Evolutionary conservation across 2,888 invertebrate species (phyloP).

Genomic region (Coleophora deauratella): DNA sequence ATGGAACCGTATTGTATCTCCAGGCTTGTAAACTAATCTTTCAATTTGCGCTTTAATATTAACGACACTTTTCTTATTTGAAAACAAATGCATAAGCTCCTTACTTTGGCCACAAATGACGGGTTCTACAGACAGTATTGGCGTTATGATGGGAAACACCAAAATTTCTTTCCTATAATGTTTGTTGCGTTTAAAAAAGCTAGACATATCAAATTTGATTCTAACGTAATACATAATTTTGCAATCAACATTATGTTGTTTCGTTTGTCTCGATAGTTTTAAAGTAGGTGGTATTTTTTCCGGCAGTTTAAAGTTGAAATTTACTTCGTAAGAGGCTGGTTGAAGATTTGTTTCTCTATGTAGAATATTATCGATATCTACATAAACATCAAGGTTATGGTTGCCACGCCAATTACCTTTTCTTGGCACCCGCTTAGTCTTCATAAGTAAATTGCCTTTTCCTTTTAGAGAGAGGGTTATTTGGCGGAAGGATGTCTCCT

Average conservation of each 20-base stretch:
- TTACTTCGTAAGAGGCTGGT: constrained; percentile 15
- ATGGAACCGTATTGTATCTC: constrained; percentile 15
- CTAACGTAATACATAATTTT: constrained; percentile 20
- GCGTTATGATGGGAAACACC: constrained; percentile 16
- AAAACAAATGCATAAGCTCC: constrained; percentile 16
- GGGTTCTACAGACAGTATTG: constrained; percentile 15
- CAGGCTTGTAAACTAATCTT: constrained; percentile 15
- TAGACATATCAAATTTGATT: constrained; percentile 22
- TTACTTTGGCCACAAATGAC: constrained; percentile 18
- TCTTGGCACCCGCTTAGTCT: constrained; percentile 2
- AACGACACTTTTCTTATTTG: constrained; percentile 15
- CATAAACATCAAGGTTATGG: constrained; percentile 13
- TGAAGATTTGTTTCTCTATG: constrained; percentile 5
- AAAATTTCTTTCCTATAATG: constrained; percentile 21
- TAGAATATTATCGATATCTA: constrained; percentile 10
- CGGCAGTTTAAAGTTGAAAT: constrained; percentile 21
- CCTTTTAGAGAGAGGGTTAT: constrained; percentile 28
- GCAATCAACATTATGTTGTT: constrained; percentile 11
- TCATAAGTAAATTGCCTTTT: not conserved
- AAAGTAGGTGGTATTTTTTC: constrained; percentile 19
- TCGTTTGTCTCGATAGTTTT: constrained; percentile 2
- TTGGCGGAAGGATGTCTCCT: constrained; percentile 24
- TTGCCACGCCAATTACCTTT: not conserved
- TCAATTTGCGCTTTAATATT: constrained; percentile 18
- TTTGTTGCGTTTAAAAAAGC: constrained; percentile 18